These are phyloP conservation scores for Xestia xanthographa DNA, from an alignment of 2,888 invertebrate species.

Conservation along the genomic window DNA sequence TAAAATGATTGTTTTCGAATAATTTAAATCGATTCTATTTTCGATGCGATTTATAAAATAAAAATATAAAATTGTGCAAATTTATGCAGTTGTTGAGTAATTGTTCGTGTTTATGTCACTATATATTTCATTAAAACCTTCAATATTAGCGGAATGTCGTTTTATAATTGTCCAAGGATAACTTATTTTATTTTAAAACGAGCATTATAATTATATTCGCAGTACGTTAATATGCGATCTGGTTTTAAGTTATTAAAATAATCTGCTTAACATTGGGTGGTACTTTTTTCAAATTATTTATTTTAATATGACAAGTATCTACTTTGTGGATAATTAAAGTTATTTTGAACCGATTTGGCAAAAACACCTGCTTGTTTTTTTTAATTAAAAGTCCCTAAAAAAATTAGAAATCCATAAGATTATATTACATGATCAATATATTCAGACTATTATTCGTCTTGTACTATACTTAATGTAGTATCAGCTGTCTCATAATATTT, in stretches of 20 bases:
- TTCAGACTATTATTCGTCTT: too few relatives aligned
- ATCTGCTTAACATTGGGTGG: background rate
- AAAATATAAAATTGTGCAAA: slow-evolving; percentile 11
- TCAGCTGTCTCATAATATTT: too few relatives aligned
- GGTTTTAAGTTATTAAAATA: background rate
- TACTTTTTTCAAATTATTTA: background rate
- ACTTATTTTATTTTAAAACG: slow-evolving; percentile 51
- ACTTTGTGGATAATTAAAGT: background rate
- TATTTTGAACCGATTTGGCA: background rate
- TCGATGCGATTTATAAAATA: slow-evolving; percentile 2
- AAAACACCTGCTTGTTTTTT: background rate
- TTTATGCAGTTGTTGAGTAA: slow-evolving; percentile 45
- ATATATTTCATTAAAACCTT: slow-evolving; percentile 51
- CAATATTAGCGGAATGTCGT: slow-evolving; percentile 64
- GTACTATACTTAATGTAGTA: too few relatives aligned
- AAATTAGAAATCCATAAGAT: too few relatives aligned
- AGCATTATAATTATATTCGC: slow-evolving; percentile 12
- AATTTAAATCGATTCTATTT: slow-evolving; percentile 7
- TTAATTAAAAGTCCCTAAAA: too few relatives aligned
- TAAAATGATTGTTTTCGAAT: background rate
- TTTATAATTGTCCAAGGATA: slow-evolving; percentile 62
- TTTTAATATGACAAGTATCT: background rate
- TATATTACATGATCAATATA: too few relatives aligned
- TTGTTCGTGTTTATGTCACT: slow-evolving; percentile 44
- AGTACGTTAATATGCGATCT: background rate